Conservation (phyloP, 2,113 vertebrate genomes). For the Coptodon bakossiorum region DNA sequence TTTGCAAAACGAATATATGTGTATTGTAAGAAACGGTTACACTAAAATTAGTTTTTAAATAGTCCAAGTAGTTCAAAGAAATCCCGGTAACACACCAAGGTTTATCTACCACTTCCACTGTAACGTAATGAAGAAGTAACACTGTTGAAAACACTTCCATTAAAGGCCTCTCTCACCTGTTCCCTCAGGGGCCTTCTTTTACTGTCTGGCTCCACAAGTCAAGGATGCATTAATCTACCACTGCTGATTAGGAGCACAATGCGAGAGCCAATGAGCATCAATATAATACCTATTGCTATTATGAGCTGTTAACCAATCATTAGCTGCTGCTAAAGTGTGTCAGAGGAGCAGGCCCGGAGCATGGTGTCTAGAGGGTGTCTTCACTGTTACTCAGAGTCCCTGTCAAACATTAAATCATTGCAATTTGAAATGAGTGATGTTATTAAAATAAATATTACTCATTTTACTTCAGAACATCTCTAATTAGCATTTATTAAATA, state of each 20-base stretch:
- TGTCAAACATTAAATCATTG: not conserved
- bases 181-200: slow-evolving; percentile 4
- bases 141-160: not conserved
- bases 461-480: not conserved
- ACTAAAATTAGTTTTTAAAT: not conserved
- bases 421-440: not conserved
- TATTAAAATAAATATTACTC: not conserved
- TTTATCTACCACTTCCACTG: not conserved
- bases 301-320: slow-evolving; percentile 31
- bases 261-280: slow-evolving; percentile 2
- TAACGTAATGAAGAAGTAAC: not conserved
- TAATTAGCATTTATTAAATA: not conserved
- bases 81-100: not conserved
- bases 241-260: slow-evolving; percentile 8
- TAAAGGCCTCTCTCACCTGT: not conserved
- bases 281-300: slow-evolving; percentile 33
- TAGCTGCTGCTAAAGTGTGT: not conserved
- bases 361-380: not conserved
- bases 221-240: slow-evolving; percentile 26
- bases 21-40: not conserved
- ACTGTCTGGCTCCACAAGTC: slow-evolving; percentile 5
- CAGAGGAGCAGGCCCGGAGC: not conserved
- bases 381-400: not conserved
- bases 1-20: not conserved
- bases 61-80: not conserved